Evolutionary conservation across 2,888 invertebrate species (phyloP).

Genomic region (Leptinotarsa haldemani): DNA sequence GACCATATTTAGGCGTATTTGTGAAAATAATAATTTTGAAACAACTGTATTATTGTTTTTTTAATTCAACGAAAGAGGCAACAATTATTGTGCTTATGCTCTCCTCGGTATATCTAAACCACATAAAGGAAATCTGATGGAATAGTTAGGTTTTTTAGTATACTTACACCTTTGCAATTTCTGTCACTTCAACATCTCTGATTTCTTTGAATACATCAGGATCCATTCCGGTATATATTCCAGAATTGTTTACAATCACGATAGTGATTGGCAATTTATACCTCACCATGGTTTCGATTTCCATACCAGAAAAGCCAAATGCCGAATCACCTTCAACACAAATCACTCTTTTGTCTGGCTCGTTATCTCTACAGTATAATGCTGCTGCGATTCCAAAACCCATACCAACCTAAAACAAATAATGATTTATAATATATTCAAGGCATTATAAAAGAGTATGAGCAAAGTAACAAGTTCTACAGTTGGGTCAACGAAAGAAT

Average conservation of each 20-base stretch:
- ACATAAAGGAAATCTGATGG: no score
- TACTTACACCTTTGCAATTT: constrained; percentile 80
- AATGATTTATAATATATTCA: background rate
- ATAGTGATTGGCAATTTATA: constrained; percentile 92
- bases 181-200: constrained; percentile 70
- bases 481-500: no score
- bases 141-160: no score
- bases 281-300: constrained; percentile 95
- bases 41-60: no score
- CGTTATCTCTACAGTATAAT: constrained; percentile 85
- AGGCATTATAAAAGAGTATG: no score
- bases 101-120: no score
- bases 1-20: no score
- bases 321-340: constrained; percentile 98
- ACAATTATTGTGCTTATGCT: no score
- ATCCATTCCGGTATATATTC: constrained; percentile 91
- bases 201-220: constrained; percentile 79
- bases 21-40: no score
- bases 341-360: constrained; percentile 84
- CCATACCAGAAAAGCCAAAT: constrained; percentile 98
- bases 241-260: constrained; percentile 94
- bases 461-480: no score
- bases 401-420: constrained; percentile 75
- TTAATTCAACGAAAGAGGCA: no score
- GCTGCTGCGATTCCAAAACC: constrained; percentile 95